Evolutionary conservation across 2,113 vertebrate genomes (phyloP).

Genomic region (Cervus canadensis): DNA sequence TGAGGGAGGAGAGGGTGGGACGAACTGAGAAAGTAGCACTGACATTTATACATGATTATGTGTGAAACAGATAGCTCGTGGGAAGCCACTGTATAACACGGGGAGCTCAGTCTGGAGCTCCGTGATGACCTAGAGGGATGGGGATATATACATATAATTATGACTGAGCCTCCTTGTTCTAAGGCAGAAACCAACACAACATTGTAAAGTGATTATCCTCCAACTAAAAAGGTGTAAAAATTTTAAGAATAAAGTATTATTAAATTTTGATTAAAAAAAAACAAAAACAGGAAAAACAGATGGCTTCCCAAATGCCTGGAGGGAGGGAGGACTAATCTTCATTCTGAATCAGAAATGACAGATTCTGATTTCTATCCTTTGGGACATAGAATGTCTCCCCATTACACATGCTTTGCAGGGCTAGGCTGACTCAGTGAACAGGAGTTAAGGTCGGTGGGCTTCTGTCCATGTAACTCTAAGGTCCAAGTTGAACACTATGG

Average conservation of each 20-base stretch:
- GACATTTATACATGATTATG: fast-evolving
- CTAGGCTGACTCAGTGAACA: neutral
- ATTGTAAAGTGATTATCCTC: neutral
- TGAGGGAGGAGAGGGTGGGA: too few relatives aligned
- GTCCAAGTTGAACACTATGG: neutral
- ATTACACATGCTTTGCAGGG: neutral
- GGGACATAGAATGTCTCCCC: neutral
- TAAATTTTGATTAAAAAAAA: neutral
- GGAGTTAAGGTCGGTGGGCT: too few relatives aligned
- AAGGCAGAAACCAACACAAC: too few relatives aligned
- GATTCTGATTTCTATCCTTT: neutral
- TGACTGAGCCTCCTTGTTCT: too few relatives aligned
- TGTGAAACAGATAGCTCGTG: too few relatives aligned
- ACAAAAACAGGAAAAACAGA: neutral
- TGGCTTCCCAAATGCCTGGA: neutral
- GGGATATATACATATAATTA: too few relatives aligned
- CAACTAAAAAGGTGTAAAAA: neutral
- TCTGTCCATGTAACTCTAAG: neutral
- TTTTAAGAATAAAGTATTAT: neutral
- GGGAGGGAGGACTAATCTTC: neutral
- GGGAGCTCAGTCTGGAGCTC: too few relatives aligned
- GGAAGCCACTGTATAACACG: too few relatives aligned
- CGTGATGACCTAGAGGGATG: too few relatives aligned
- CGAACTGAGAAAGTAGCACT: too few relatives aligned
- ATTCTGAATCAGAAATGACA: neutral